phyloP scores from a whole-genome alignment of 2,888 invertebrate genomes.

The Caenorhabditis sp. region DNA sequence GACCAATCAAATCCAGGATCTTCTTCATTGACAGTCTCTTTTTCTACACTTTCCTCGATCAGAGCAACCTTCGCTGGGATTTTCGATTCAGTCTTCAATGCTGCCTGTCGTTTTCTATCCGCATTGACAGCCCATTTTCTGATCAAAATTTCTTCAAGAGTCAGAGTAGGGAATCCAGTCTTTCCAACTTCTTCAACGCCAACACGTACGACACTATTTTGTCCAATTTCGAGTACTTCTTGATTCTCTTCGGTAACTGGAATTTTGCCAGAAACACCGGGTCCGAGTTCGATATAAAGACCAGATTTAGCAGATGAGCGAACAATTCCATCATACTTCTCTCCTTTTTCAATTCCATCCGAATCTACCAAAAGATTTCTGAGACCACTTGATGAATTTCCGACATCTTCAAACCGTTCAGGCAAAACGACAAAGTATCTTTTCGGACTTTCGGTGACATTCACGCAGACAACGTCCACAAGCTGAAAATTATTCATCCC shows the following conservation, averaged over 20 bases:
- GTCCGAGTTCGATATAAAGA: conserved; percentile 40
- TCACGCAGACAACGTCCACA: conserved; percentile 23
- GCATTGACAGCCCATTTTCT: conserved; percentile 23
- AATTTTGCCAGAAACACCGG: conserved; percentile 37
- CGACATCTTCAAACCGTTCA: conserved; percentile 6
- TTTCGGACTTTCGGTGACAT: conserved; percentile 17
- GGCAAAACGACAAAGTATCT: conserved; percentile 27
- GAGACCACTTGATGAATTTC: neutral
- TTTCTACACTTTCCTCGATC: conserved; percentile 16
- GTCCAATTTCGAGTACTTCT: conserved; percentile 23
- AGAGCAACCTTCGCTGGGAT: conserved; percentile 18
- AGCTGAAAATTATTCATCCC: conserved; percentile 8
- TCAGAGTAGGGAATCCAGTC: neutral
- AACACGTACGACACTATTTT: conserved; percentile 27
- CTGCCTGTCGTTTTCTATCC: conserved; percentile 12
- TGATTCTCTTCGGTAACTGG: conserved; percentile 29
- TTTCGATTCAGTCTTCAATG: conserved; percentile 13
- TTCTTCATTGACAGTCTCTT: conserved; percentile 15
- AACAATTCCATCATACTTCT: conserved; percentile 37
- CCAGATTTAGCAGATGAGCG: conserved; percentile 14
- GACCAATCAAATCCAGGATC: conserved; percentile 64
- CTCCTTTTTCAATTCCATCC: conserved; percentile 4
- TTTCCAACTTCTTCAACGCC: conserved; percentile 6
- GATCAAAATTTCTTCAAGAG: conserved; percentile 30
- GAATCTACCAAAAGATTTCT: neutral